These are phyloP conservation scores for Scopus umbretta DNA, from an alignment of 2,113 vertebrate genomes.

Conservation along the genomic window DNA sequence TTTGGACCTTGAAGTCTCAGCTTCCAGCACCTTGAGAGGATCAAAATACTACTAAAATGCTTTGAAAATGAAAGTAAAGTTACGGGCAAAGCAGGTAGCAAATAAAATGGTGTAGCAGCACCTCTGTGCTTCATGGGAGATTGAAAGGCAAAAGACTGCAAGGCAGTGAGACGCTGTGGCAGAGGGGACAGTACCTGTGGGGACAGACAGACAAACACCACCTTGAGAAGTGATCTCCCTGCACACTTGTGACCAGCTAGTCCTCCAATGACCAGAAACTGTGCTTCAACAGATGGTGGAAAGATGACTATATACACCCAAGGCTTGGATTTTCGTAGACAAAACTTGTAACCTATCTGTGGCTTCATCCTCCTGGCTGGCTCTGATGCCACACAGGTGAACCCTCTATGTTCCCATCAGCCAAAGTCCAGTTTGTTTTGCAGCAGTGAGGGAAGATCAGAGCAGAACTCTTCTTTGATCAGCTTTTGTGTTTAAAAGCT, in stretches of 20 bases:
- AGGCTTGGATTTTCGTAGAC: neutral
- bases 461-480: neutral
- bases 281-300: neutral
- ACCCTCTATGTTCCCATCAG: rapidly evolving
- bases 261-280: neutral
- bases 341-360: neutral
- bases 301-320: neutral
- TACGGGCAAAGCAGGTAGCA: neutral
- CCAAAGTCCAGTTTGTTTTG: neutral
- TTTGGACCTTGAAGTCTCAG: neutral
- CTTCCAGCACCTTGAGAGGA: neutral
- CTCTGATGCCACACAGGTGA: neutral
- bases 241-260: neutral
- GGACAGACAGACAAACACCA: neutral
- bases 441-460: neutral
- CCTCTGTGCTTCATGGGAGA: neutral
- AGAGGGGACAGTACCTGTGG: neutral
- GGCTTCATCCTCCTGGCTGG: neutral
- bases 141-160: rapidly evolving
- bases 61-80: neutral
- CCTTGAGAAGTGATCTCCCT: neutral
- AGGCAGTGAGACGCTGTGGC: neutral
- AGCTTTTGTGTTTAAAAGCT: neutral
- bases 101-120: neutral
- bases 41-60: neutral